Percentiles rank a stretch among this genome's conserved stretches.
Conservation (phyloP, 2,888 invertebrate genomes). For the Agonopterix arenella region DNA sequence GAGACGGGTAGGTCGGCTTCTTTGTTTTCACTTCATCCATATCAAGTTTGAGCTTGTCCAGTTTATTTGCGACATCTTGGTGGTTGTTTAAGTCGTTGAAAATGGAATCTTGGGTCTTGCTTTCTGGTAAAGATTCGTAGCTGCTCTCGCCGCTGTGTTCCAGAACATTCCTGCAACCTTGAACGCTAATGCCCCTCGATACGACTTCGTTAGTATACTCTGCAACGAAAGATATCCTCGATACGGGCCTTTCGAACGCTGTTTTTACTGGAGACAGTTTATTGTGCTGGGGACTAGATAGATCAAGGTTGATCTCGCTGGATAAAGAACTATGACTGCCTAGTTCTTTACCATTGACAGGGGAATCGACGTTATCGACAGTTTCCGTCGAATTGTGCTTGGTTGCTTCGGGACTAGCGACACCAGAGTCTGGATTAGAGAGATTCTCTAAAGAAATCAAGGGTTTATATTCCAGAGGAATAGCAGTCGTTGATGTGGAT, state of each 20-base stretch:
- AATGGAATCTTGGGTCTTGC: conserved; percentile 26
- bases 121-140: conserved; percentile 46
- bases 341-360: conserved; percentile 57
- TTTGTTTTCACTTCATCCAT: conserved; percentile 32
- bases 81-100: conserved; percentile 44
- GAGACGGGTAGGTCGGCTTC: conserved; percentile 40
- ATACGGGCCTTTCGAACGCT: conserved; percentile 56
- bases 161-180: conserved; percentile 50
- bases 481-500: conserved; percentile 41
- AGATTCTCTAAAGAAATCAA: conserved; percentile 54
- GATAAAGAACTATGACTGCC: conserved; percentile 69
- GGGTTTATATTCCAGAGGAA: conserved; percentile 61
- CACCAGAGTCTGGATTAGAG: conserved; percentile 71
- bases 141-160: conserved; percentile 59
- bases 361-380: conserved; percentile 65
- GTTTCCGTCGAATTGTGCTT: conserved; percentile 76
- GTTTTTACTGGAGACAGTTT: conserved; percentile 50
- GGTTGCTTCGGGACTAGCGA: conserved; percentile 75
- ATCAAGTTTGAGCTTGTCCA: conserved; percentile 55
- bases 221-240: conserved; percentile 50
- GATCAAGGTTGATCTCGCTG: conserved; percentile 75
- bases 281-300: conserved; percentile 67
- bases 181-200: conserved; percentile 57
- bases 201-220: conserved; percentile 63
- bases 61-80: conserved; percentile 25